A percentile compares a stretch with the other conserved stretches of the same genome.
These are phyloP conservation scores for Meloidogyne chitwoodi DNA, from an alignment of 1,140 invertebrate genomes.

Conservation along the genomic window DNA sequence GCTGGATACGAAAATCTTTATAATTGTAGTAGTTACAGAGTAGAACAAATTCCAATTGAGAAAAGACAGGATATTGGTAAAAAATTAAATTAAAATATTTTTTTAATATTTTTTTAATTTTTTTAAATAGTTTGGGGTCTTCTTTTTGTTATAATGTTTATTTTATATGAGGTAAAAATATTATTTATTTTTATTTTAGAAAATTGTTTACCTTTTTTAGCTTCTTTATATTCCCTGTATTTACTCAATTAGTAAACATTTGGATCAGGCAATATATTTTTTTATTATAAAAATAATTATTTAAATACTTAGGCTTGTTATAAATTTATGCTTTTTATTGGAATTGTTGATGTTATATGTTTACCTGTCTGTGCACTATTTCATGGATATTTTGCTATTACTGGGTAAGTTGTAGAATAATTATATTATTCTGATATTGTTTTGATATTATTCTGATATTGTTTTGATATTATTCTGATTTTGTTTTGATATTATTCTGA, in stretches of 20 bases:
- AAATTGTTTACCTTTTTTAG: neutral
- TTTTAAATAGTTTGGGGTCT: neutral
- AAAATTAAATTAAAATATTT: neutral
- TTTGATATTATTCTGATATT: neutral
- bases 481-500: neutral
- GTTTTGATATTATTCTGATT: neutral
- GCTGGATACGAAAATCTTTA: conserved; percentile 9
- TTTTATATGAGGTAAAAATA: conserved; percentile 8
- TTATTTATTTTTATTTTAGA: neutral
- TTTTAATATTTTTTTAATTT: neutral
- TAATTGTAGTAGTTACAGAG: conserved; percentile 11
- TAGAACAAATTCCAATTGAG: conserved; percentile 15
- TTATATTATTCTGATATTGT: neutral
- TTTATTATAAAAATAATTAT: too few species aligned
- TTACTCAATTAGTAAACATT: conserved; percentile 16
- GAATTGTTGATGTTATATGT: conserved; percentile 18
- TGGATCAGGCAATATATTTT: neutral
- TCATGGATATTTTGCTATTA: conserved; percentile 21
- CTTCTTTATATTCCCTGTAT: neutral
- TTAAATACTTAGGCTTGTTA: conserved; percentile 1
- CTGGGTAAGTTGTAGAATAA: neutral
- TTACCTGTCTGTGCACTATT: conserved; percentile 3
- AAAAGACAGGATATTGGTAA: neutral
- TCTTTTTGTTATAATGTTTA: conserved; percentile 9
- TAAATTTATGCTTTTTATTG: conserved; percentile 25